These are phyloP conservation scores for Drosophila tanythrix DNA, from an alignment of 2,888 invertebrate genomes.

Conservation along the genomic window DNA sequence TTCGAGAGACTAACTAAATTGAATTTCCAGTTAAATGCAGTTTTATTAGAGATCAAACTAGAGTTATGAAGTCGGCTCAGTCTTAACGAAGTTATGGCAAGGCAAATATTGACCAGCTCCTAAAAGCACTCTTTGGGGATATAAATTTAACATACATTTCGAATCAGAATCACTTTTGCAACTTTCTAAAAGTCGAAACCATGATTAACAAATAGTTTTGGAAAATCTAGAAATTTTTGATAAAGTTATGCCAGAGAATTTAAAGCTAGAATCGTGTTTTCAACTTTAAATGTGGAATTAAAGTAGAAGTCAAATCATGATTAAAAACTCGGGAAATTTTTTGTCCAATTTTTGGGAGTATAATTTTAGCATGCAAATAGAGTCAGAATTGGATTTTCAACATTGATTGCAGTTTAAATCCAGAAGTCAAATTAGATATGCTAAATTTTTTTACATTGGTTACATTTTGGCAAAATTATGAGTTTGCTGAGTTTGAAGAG, in stretches of 20 bases:
- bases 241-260: background rate
- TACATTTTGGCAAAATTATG: background rate
- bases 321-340: background rate
- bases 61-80: background rate
- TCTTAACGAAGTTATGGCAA: background rate
- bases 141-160: background rate
- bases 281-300: background rate
- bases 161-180: background rate
- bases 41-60: too few relatives aligned
- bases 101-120: background rate
- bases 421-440: too few relatives aligned
- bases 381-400: background rate
- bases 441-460: too few relatives aligned
- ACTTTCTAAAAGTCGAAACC: background rate
- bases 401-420: background rate
- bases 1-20: background rate
- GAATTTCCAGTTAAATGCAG: background rate
- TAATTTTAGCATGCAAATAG: background rate
- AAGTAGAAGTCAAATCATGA: background rate
- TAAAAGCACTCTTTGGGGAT: background rate
- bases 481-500: too few relatives aligned
- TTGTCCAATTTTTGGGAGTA: background rate
- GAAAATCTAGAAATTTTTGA: background rate
- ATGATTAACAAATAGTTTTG: background rate
- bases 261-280: background rate